Base-by-base conservation (phyloP, 2,113 vertebrate genomes). In the Cephalopholis sonnerati region DNA sequence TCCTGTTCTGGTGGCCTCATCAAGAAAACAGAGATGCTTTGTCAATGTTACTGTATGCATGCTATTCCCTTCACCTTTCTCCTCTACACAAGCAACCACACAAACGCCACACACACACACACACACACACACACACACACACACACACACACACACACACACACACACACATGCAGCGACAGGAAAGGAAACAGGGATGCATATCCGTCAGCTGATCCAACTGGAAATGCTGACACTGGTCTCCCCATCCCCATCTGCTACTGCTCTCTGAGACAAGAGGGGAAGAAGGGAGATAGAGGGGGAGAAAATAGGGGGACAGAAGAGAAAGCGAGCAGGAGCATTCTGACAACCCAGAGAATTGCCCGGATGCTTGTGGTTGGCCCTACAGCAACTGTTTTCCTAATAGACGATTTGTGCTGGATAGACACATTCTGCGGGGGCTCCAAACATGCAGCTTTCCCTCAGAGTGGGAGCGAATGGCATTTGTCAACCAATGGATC, bases 151-250 rank as follows among this genome's bases (percentile, higher is more conserved):
- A 61, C 63, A 76, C 81, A 29, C 74, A 61, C 75, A 62, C 76
- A 69, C 69, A 64, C 77, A 77, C 69, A 74, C 68, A 77, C 83
- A 82, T 54, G 62, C 77, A 83, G 77, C 5, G 57, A 72, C 59
- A 84, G 68, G 72, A 86, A 73, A 77, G 77, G 88, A 92, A 90
- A 83, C 74, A 87, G 57, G 54, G 83, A 90, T 88, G 82, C 85
- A 88, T 87, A 88, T 89, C 83, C 18, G 89, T 92, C 88, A 93
- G 89, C 93, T 93, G 92, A 93, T 93, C 86, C 85, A 74, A 76
- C 74, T 86, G 87, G 87, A 94, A 91, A 86, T 75, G 91, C 87
- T 91, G 86, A 94, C 91, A 84, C 79, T 41, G 76, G 74, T 75
- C 89, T 85, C 81, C 83, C 83, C 71, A 82, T 85, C 81, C 83